These are phyloP conservation scores for Takifugu rubripes DNA, from an alignment of 2,797 vertebrate species.

Conservation along the genomic window DNA sequence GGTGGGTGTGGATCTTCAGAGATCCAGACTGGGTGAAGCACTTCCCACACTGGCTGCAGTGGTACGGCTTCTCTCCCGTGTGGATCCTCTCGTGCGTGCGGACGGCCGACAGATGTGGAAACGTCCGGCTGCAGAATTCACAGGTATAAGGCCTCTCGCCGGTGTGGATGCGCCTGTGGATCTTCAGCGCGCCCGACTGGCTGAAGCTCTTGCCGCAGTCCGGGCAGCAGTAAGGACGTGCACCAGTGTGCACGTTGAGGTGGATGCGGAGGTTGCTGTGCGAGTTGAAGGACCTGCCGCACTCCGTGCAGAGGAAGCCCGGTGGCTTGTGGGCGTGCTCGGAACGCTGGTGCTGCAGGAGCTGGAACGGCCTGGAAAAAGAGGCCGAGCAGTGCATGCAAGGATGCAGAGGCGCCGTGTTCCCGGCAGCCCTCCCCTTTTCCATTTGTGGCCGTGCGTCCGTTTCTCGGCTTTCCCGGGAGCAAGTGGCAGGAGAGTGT, in stretches of 20 bases:
- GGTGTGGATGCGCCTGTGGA: constrained; percentile 79
- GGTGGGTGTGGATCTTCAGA: constrained; percentile 74
- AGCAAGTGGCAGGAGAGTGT: constrained; percentile 56
- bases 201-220: constrained; percentile 82
- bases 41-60: constrained; percentile 78
- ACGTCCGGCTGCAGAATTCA: constrained; percentile 75
- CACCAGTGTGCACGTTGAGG: constrained; percentile 80
- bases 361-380: constrained; percentile 75
- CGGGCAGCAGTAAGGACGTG: constrained; percentile 73
- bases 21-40: constrained; percentile 83
- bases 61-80: constrained; percentile 81
- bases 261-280: constrained; percentile 83
- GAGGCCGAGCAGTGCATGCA: constrained; percentile 80
- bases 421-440: neutral
- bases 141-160: constrained; percentile 79
- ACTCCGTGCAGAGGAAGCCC: constrained; percentile 77
- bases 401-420: constrained; percentile 46
- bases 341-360: constrained; percentile 79
- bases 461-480: constrained; percentile 63
- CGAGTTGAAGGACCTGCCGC: constrained; percentile 78
- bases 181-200: constrained; percentile 80
- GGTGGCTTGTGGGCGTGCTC: constrained; percentile 70
- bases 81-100: constrained; percentile 80
- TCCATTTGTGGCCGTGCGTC: constrained; percentile 50
- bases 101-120: constrained; percentile 79